Base-by-base conservation (phyloP, 2,888 invertebrate genomes). In the Trissolcus brochymenae region DNA sequence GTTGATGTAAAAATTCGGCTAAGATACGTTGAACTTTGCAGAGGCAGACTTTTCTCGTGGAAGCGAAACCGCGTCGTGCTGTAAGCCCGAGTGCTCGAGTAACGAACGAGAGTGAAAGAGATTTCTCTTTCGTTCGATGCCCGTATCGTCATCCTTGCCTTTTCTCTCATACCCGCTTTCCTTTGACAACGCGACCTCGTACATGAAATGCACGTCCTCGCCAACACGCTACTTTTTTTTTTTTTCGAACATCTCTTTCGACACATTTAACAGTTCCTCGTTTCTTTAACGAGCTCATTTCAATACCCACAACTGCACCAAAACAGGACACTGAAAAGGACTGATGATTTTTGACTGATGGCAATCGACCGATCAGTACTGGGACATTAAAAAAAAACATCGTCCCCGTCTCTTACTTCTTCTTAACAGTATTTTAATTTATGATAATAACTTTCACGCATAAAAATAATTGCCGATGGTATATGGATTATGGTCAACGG, bases 101-200 rank as follows among this genome's bases (percentile, higher is more conserved):
- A 81, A 80, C 78, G 77, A 81, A 81, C 79, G 83, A 84, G 82
- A 84, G 83, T 82, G 83, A 84, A 84, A 82, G 81, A 83, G 81
- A 79, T 83, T 83, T 84, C 82, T 82, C 84, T 85, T 84, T 85
- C 84, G 80, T 84, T 80, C 77, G 78, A 77, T 70, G 76, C 68
- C 64, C 55, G 54, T 35, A 35, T 16, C 79, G 73, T 80, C 65
- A 71, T 78, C 75, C 80, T 76, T 71, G 59, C 59, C 71, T 66
- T 66, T 72, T 77, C 64, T 59, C 64, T 49, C 70, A 73, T 72
- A 50, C 61, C 51, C 70, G 72, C 59, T 73, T 67, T 71, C 66
- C 64, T 68, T 56, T 54, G 50, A 53, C 71, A 29, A 29, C 43
- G 51, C 11, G 25, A 19, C 56, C 21, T 19, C 41, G 53, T 49